Percentiles rank a stretch among this genome's conserved stretches.
Evolutionary conservation across 2,888 invertebrate genomes (phyloP).

Genomic region (Rotaria socialis): DNA sequence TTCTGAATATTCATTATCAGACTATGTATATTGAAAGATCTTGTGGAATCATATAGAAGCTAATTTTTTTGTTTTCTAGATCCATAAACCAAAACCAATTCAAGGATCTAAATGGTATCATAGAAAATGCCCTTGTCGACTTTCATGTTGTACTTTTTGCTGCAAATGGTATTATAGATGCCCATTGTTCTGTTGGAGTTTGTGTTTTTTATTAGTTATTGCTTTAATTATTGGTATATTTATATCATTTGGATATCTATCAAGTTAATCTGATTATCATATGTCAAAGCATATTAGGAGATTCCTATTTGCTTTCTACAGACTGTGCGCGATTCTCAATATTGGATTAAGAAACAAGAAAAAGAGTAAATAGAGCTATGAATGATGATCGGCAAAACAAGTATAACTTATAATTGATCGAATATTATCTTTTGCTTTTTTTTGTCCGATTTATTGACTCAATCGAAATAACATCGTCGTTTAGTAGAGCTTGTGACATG

Average conservation of each 20-base stretch:
- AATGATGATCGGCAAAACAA: too few species aligned
- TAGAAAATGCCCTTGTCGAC: neutral
- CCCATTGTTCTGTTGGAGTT: neutral
- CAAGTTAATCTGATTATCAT: neutral
- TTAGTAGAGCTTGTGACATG: too few species aligned
- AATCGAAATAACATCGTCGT: too few species aligned
- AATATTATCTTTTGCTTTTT: too few species aligned
- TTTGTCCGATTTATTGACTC: too few species aligned
- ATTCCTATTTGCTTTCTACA: neutral
- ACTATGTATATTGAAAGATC: neutral
- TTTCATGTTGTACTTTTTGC: neutral
- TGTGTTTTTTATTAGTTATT: neutral
- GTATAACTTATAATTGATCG: too few species aligned
- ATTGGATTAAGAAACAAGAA: too few species aligned
- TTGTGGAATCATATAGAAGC: neutral
- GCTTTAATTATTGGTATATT: neutral
- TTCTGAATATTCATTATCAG: neutral
- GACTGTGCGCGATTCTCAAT: too few species aligned
- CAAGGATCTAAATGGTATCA: neutral
- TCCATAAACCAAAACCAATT: neutral
- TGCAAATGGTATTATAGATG: neutral
- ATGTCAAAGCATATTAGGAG: too few species aligned
- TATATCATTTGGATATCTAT: neutral
- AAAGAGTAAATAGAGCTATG: too few species aligned
- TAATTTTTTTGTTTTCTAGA: neutral